Evolutionary conservation across 2,113 vertebrate genomes (phyloP).

Genomic region (Meriones unguiculatus): DNA sequence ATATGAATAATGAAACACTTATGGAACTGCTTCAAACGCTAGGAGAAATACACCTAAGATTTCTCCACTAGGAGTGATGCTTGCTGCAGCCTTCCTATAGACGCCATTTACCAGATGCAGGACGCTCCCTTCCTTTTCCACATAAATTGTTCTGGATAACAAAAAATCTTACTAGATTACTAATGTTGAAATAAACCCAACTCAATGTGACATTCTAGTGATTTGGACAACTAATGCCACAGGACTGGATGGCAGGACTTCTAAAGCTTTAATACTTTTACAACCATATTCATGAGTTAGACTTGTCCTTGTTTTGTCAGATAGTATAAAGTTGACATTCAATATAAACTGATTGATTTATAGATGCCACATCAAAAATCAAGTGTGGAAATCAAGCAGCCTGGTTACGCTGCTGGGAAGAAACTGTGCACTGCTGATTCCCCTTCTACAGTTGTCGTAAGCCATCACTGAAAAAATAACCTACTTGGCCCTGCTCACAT

Average conservation of each 20-base stretch:
- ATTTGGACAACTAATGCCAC: background rate
- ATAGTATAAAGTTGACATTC: background rate
- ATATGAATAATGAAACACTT: constrained; percentile 44
- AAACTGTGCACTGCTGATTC: constrained; percentile 23
- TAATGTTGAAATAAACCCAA: background rate
- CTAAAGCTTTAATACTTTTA: constrained; percentile 39
- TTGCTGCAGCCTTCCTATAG: background rate
- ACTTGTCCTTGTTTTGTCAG: background rate
- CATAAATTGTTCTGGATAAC: background rate
- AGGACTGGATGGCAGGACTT: background rate
- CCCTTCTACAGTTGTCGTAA: constrained; percentile 9
- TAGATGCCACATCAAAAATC: background rate
- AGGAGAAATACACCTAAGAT: background rate
- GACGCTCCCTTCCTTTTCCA: background rate
- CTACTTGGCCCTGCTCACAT: background rate
- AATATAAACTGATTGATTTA: background rate
- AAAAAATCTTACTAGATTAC: background rate
- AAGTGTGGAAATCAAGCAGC: constrained; percentile 17
- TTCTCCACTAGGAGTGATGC: background rate
- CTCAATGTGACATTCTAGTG: constrained; percentile 13
- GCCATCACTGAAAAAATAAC: background rate
- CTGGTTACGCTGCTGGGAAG: background rate
- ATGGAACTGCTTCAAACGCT: background rate
- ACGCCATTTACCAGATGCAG: background rate
- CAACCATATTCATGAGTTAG: background rate